A percentile compares a stretch with the other conserved stretches of the same genome.
Evolutionary conservation across 2,888 invertebrate species (phyloP).

Genomic region (Sympetrum striolatum): DNA sequence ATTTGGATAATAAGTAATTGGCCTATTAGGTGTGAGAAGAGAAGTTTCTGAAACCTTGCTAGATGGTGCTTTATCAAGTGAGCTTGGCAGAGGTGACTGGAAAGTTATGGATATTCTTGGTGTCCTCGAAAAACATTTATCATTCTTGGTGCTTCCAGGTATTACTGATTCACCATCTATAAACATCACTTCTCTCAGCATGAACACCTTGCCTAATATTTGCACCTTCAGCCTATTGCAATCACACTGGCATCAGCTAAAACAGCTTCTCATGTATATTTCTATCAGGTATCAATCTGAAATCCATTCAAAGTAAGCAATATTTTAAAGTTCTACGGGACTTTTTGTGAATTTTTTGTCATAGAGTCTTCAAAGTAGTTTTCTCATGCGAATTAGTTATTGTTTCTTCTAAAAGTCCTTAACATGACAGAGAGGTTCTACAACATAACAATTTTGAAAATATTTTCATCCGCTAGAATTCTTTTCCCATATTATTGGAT

Average conservation of each 20-base stretch:
- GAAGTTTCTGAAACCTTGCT: slow-evolving; percentile 20
- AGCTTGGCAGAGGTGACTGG: slow-evolving; percentile 34
- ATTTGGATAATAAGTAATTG: background rate
- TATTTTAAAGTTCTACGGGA: too few species aligned
- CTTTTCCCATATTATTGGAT: too few species aligned
- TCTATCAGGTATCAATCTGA: too few species aligned
- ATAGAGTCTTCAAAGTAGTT: too few species aligned
- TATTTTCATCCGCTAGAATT: too few species aligned
- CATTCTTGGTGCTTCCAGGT: slow-evolving; percentile 42
- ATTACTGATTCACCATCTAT: background rate
- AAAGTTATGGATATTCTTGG: slow-evolving; percentile 38
- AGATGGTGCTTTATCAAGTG: slow-evolving; percentile 10
- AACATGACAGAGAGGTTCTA: too few species aligned
- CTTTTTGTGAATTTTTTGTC: too few species aligned
- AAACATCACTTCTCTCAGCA: slow-evolving; percentile 1
- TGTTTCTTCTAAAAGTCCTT: too few species aligned
- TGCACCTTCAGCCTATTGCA: background rate
- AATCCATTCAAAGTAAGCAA: too few species aligned
- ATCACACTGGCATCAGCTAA: background rate
- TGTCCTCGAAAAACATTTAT: slow-evolving; percentile 19
- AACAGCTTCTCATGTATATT: background rate
- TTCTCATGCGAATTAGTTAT: too few species aligned
- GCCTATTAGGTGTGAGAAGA: slow-evolving; percentile 33
- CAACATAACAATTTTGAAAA: too few species aligned
- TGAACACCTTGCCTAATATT: slow-evolving; percentile 15